These are phyloP conservation scores for Anoura caudifer DNA, from an alignment of 2,113 vertebrate species.

Conservation along the genomic window DNA sequence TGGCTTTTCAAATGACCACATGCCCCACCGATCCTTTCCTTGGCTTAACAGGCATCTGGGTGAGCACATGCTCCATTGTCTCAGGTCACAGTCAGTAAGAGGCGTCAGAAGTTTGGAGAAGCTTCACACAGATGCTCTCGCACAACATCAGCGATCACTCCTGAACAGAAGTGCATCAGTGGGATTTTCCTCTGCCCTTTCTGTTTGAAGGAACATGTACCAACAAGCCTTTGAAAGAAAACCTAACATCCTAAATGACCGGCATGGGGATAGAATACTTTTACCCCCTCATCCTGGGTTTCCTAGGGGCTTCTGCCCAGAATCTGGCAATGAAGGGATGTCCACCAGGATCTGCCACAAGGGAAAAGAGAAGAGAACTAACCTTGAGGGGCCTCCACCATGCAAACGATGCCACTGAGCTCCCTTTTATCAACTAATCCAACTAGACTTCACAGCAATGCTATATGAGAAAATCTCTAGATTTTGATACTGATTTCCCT, in stretches of 20 bases:
- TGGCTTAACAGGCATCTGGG: background rate
- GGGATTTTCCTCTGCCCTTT: background rate
- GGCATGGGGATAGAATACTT: background rate
- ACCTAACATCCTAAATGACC: fast-evolving
- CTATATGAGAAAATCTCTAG: background rate
- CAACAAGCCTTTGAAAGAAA: background rate
- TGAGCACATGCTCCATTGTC: background rate
- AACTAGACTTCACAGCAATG: background rate
- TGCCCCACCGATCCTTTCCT: background rate
- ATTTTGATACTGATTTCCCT: background rate
- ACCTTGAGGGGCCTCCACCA: no score
- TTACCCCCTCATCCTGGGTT: background rate
- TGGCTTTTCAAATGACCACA: slow-evolving; percentile 39
- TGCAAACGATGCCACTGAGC: background rate
- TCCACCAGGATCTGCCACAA: background rate
- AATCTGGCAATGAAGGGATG: background rate
- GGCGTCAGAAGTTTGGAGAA: background rate
- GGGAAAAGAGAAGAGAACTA: background rate
- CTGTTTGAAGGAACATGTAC: background rate
- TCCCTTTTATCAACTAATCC: background rate
- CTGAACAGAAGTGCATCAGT: background rate
- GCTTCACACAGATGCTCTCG: background rate
- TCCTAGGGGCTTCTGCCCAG: background rate
- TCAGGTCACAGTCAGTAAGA: background rate
- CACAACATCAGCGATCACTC: background rate